Evolutionary conservation across 2,113 vertebrate species (phyloP), one percentile per base, ranked within the genome.

Genomic region (Otus sunia): DNA sequence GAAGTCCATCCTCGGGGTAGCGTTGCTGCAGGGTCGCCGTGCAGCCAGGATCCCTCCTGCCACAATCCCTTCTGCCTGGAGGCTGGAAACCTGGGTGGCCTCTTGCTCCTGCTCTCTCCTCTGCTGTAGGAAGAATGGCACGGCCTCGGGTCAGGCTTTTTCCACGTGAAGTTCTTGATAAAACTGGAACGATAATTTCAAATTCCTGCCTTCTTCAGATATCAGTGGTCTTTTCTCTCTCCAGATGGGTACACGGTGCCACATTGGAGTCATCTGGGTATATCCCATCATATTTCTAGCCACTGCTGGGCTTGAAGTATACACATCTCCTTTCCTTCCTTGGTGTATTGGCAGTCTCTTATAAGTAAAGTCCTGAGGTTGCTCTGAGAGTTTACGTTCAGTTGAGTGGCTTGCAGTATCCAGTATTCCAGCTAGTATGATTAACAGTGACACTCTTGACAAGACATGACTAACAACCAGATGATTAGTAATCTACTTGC

Each of bases 21-120:
- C 67, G 29, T 10, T 7, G 14, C 0, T 6, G 34, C 21, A 4
- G 64, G 39, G 39, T 41, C 39, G 34, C 45, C 18, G 29, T 1
- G 25, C 18, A 14, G 30, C 52, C 45, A 1, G 3, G 2, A 15
- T 21, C 30, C 12, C 10, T 21, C 30, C 30, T 27, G 50, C 22
- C 52, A 1, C 5, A 2, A 12, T 21, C 30, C 12, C 10, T 21
- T 26, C 30, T 27, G 50, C 26, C 25, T 26, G 32, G 41, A 50
- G 67, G 10, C 2, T 58, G 74, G 29, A 11, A 17, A 3, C 52
- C 0, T 0, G 34, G 15, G 26, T 12, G 32, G 26, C 29, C 25
- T 11, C 16, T 11, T 25, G 64, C 25, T 18, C 16, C 63, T 18
- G 6, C 2, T 5, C 14, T 23, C 25, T 20, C 15, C 39, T 47